Percentiles rank a stretch among this genome's conserved stretches.
Conservation (phyloP, 2,888 invertebrate genomes). For the Tinea pellionella region DNA sequence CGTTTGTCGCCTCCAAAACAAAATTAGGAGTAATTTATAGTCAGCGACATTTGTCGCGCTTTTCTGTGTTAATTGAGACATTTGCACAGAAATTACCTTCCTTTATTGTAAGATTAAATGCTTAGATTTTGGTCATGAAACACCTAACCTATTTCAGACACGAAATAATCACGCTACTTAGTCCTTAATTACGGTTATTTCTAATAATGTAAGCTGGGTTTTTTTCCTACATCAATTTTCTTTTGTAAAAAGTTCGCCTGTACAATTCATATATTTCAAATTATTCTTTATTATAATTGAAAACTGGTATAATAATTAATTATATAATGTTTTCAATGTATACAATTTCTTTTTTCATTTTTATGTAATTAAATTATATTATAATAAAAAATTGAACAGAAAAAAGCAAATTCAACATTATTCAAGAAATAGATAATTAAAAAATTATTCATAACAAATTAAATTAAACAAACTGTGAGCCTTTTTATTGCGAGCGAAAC, state of each 20-base stretch:
- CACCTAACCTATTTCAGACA: conserved; percentile 10
- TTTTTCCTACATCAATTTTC: conserved; percentile 18
- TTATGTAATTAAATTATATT: too few relatives aligned
- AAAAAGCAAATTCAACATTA: too few relatives aligned
- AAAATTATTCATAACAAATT: too few relatives aligned
- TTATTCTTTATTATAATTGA: too few relatives aligned
- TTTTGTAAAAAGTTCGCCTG: conserved; percentile 19
- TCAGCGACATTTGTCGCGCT: conserved; percentile 44
- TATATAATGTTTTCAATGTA: too few relatives aligned
- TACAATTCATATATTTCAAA: too few relatives aligned
- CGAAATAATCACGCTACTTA: conserved; percentile 13
- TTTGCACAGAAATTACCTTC: conserved; percentile 46
- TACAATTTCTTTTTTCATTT: too few relatives aligned
- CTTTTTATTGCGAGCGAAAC: too few relatives aligned
- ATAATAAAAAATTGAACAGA: too few relatives aligned
- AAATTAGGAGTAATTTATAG: conserved; percentile 48
- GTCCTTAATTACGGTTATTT: not conserved
- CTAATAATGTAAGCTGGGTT: conserved; percentile 9
- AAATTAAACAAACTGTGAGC: too few relatives aligned
- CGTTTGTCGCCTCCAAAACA: conserved; percentile 24
- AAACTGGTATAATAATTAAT: too few relatives aligned
- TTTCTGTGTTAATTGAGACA: conserved; percentile 53
- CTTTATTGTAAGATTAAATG: conserved; percentile 21
- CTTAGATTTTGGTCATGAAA: conserved; percentile 12
- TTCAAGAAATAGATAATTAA: too few relatives aligned